Conservation (phyloP, 2,113 vertebrate genomes). For the Odontophorus gujanensis region DNA sequence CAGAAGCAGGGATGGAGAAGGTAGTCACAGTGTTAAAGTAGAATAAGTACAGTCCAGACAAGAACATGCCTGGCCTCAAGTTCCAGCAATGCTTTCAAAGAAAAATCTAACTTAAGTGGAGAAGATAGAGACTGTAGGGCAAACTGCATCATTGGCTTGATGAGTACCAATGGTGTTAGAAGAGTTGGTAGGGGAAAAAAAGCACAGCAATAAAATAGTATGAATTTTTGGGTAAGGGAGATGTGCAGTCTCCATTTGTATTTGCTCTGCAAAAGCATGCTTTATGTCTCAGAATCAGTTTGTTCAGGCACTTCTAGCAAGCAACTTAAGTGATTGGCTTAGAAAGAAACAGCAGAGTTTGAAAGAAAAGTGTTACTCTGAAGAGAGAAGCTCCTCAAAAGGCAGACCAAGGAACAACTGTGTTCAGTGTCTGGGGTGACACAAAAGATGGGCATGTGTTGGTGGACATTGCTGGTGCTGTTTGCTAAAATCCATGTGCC, state of each 20-base stretch:
- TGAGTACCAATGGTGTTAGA: accelerated
- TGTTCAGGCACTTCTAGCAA: not conserved
- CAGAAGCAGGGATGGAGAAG: not conserved
- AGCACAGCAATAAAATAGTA: too few relatives aligned
- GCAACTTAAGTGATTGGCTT: not conserved
- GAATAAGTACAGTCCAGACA: not conserved
- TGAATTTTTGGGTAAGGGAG: not conserved
- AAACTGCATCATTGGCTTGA: not conserved
- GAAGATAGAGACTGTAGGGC: not conserved
- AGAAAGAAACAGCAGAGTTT: not conserved
- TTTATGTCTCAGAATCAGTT: not conserved
- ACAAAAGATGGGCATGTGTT: not conserved
- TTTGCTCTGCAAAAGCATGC: not conserved
- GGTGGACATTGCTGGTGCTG: not conserved
- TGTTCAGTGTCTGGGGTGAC: not conserved
- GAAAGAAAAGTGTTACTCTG: not conserved
- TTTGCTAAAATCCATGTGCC: not conserved
- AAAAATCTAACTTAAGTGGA: not conserved
- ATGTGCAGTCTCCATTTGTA: not conserved
- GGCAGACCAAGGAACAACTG: not conserved
- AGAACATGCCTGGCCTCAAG: not conserved
- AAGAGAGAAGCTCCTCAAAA: not conserved
- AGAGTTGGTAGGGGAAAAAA: not conserved
- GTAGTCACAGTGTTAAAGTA: not conserved
- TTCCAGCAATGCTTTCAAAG: not conserved